Evolutionary conservation across 2,888 invertebrate genomes (phyloP), one percentile per base, ranked within the genome.

Genomic region (Heptascelio sp.): DNA sequence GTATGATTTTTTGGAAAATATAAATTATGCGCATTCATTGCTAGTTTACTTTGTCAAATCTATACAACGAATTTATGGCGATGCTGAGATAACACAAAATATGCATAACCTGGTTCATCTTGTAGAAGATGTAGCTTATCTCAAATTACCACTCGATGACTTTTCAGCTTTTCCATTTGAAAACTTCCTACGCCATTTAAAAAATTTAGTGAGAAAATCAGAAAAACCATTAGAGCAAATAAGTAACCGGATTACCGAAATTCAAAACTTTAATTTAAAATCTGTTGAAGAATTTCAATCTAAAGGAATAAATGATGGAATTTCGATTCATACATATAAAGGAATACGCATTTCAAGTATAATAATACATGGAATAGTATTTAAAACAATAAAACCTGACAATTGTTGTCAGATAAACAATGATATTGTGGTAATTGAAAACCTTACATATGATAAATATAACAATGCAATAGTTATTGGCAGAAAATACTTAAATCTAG

Each of bases 91-190:
- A 13, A 57, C 79, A 9, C 59, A 57, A 43, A 85, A 85, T 65
- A 30, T 82, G 1, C 84, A 85, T 49, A 73, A 68, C n/a, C 76
- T 85, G 23, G 3, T 51, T 40, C 84, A 82, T 40, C 2, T 85
- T 1, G 72, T 43, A 15, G 68, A 85, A 13, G 73, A 85, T 23
- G 34, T 51, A 30, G 17, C 19, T 49, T n/a, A 72, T 51, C 51
- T 73, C 21, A 40, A 51, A 21, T 23, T 49, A 13, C 59, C 19
- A 9, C 23, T 82, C 26, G 73, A 78, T 15, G 26, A 40, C 17
- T 82, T 73, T 51, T 72, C 72, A 26, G 68, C 64, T 5, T 83
- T 83, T 17, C 13, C 30, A 1, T 78, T 77, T 40, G 73, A 82
- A 82, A 82, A 82, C 57, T 72, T 59, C 17, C 40, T 82, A 62